A percentile compares a stretch with the other conserved stretches of the same genome.
Conservation (phyloP, 2,888 invertebrate species). For the Gymnocheta viridis region DNA sequence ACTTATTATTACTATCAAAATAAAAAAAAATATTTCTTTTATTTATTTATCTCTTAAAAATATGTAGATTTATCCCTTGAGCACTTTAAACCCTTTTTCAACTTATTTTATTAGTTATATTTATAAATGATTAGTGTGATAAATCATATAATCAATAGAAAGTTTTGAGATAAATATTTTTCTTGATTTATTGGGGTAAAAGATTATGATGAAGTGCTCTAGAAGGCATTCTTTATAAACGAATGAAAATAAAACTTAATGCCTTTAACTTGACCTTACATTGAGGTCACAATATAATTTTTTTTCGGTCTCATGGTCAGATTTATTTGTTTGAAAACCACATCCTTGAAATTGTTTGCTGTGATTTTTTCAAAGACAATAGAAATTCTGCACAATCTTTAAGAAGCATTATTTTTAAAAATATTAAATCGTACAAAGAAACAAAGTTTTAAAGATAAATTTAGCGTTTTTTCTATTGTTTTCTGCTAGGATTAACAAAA, state of each 20-base stretch:
- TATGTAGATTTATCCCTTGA: not conserved
- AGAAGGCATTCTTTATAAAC: not conserved
- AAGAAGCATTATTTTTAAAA: conserved; percentile 15
- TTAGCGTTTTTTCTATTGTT: too few relatives aligned
- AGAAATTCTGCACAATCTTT: not conserved
- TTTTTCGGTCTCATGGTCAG: conserved; percentile 24
- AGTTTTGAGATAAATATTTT: not conserved
- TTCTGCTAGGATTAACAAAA: too few relatives aligned
- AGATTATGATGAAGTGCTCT: not conserved
- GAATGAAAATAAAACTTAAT: not conserved
- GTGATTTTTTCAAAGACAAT: not conserved
- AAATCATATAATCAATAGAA: conserved; percentile 28
- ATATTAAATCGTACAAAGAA: too few relatives aligned
- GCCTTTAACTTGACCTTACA: conserved; percentile 28
- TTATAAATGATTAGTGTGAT: conserved; percentile 23
- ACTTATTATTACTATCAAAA: too few relatives aligned
- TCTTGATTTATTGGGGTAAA: not conserved
- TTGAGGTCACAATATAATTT: not conserved
- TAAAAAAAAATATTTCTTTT: too few relatives aligned
- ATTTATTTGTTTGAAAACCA: not conserved
- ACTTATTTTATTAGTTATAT: not conserved
- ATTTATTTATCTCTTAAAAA: not conserved
- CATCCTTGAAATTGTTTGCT: conserved; percentile 15
- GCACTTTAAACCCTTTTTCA: not conserved
- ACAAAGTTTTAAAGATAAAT: too few relatives aligned